Evolutionary conservation across 2,888 invertebrate genomes (phyloP).

Genomic region (Rhimphoctona megacephalus): DNA sequence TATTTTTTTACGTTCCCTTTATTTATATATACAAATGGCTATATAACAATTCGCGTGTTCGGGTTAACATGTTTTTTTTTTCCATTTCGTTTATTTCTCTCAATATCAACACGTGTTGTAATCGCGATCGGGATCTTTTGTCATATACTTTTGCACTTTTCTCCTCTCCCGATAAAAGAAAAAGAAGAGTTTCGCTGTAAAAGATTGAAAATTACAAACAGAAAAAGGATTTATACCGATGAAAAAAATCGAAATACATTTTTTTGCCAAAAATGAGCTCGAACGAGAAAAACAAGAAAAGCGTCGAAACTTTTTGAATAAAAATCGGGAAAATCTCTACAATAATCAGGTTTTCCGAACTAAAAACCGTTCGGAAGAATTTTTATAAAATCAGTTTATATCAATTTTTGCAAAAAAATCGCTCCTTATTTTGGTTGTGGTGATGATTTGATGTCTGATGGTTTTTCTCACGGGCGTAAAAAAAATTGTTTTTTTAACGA

Average conservation of each 20-base stretch:
- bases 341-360: constrained; percentile 5
- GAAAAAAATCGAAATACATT: not conserved
- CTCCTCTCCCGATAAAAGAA: not conserved
- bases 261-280: not conserved
- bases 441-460: not conserved
- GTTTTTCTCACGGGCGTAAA: not conserved
- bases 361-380: constrained; percentile 1
- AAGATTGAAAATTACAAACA: not conserved
- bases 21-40: constrained; percentile 74
- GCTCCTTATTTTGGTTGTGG: not conserved
- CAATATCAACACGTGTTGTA: constrained; percentile 42
- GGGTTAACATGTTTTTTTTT: constrained; percentile 77
- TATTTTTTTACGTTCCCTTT: constrained; percentile 70
- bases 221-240: not conserved
- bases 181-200: not conserved
- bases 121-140: constrained; percentile 31
- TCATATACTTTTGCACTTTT: constrained; percentile 51
- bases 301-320: not conserved
- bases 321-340: not conserved
- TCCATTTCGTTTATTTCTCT: not conserved
- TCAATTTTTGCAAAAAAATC: not conserved
- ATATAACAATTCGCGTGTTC: constrained; percentile 85
- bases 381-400: not conserved
- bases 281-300: not conserved
- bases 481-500: not conserved